These are phyloP conservation scores for Petrosia ficiformis DNA, from an alignment of 37 sponge, comb jelly and placozoan genomes.

Conservation along the genomic window DNA sequence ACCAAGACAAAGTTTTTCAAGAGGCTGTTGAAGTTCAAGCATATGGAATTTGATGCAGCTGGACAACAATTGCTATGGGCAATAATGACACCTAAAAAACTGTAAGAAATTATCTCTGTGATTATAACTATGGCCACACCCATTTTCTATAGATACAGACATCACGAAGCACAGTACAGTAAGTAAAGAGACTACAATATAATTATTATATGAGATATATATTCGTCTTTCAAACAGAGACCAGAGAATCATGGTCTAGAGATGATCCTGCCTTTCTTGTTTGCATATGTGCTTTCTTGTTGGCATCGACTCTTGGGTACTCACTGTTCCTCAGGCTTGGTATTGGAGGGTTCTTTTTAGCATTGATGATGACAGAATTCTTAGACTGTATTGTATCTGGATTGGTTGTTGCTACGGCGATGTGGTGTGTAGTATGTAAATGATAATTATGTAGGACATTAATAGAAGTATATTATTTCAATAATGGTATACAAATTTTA, in stretches of 20 bases:
- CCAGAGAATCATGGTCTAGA: constrained; percentile 88
- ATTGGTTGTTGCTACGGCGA: constrained; percentile 62
- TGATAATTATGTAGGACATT: not conserved
- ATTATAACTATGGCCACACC: not conserved
- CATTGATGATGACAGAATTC: constrained; percentile 78
- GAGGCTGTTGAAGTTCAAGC: constrained; percentile 64
- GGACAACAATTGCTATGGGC: constrained; percentile 86
- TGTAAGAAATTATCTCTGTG: constrained; percentile 51
- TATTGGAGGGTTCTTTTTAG: constrained; percentile 65
- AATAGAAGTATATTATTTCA: too few relatives aligned
- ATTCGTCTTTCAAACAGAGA: constrained; percentile 57
- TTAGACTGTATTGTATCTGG: constrained; percentile 82
- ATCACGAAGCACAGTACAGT: constrained; percentile 59
- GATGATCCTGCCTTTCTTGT: constrained; percentile 98
- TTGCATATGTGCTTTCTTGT: constrained; percentile 61
- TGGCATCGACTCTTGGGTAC: constrained; percentile 68
- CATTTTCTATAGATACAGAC: constrained; percentile 47
- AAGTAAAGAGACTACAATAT: too few relatives aligned
- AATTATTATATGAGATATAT: too few relatives aligned
- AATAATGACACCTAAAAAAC: constrained; percentile 69
- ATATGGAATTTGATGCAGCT: constrained; percentile 96
- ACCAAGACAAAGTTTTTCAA: constrained; percentile 35
- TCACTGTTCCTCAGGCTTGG: constrained; percentile 58
- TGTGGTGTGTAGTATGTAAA: constrained; percentile 67
- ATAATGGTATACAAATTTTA: constrained; percentile 6